phyloP scores from a whole-genome alignment of 2,797 vertebrate genomes.

The Danio aesculapii region DNA sequence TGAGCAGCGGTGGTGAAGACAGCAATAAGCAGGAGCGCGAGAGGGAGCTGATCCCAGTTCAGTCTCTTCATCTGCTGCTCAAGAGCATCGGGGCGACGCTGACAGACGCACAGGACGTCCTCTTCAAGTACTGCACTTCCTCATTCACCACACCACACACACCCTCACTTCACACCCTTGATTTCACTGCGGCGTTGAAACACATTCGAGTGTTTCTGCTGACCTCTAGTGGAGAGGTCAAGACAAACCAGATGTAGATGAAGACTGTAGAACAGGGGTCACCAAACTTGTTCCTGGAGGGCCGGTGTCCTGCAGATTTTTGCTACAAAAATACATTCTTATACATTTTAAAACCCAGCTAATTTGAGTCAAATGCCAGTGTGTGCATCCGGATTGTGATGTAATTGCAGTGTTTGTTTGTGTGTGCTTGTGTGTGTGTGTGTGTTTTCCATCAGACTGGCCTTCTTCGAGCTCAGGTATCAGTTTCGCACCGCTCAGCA shows the following conservation, averaged over 20 bases:
- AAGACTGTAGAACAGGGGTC: neutral
- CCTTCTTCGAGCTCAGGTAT: conserved; percentile 91
- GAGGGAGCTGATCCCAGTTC: conserved; percentile 86
- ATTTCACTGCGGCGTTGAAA: neutral
- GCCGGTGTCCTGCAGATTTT: too few relatives aligned
- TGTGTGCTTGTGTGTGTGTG: neutral
- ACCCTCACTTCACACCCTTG: neutral
- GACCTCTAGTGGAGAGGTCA: conserved; percentile 2
- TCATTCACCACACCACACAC: neutral
- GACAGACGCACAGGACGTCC: conserved; percentile 93
- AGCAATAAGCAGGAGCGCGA: conserved; percentile 83
- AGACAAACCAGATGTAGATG: neutral
- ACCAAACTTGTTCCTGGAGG: too few relatives aligned
- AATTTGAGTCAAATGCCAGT: too few relatives aligned
- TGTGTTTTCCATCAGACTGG: conserved; percentile 79
- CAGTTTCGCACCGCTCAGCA: conserved; percentile 92
- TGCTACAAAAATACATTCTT: too few relatives aligned
- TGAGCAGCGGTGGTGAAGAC: conserved; percentile 91
- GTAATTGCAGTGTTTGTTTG: too few relatives aligned
- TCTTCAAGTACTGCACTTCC: conserved; percentile 87
- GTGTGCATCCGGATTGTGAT: too few relatives aligned
- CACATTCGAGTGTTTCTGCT: neutral
- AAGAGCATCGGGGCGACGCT: conserved; percentile 98
- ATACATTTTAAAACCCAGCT: too few relatives aligned
- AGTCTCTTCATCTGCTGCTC: conserved; percentile 90